Percentiles rank a stretch among this genome's conserved stretches.
Conservation (phyloP, 2,888 invertebrate genomes). For the Mechanitis mazaeus region DNA sequence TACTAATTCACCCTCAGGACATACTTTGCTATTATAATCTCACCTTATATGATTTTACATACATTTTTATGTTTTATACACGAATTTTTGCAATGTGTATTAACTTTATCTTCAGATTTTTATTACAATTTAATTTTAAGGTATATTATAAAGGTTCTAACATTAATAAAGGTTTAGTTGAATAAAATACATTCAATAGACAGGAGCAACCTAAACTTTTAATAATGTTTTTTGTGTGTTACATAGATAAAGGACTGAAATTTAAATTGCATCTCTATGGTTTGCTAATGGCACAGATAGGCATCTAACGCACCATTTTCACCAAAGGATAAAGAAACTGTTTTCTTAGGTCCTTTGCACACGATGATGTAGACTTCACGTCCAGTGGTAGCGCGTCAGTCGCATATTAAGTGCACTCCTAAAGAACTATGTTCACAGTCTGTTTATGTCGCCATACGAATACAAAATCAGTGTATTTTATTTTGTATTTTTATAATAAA, state of each 20-base stretch:
- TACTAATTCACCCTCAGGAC: slow-evolving; percentile 47
- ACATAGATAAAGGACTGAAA: slow-evolving; percentile 30
- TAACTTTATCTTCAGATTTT: not conserved
- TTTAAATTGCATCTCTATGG: slow-evolving; percentile 31
- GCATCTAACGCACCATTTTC: slow-evolving; percentile 21
- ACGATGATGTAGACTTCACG: too few relatives aligned
- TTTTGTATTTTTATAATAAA: too few relatives aligned
- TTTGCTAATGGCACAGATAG: slow-evolving; percentile 29
- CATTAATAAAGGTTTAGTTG: too few relatives aligned
- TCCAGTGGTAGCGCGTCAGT: too few relatives aligned
- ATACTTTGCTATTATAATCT: slow-evolving; percentile 14
- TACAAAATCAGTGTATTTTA: too few relatives aligned
- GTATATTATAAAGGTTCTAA: too few relatives aligned
- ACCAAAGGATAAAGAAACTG: slow-evolving; percentile 14
- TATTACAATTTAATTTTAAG: too few relatives aligned
- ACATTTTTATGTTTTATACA: slow-evolving; percentile 2
- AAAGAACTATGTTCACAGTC: too few relatives aligned
- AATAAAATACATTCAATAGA: too few relatives aligned
- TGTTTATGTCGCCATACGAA: too few relatives aligned
- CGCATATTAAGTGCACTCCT: too few relatives aligned
- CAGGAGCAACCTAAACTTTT: too few relatives aligned
- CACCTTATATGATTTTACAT: not conserved
- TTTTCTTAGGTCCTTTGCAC: slow-evolving; percentile 6
- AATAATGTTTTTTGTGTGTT: slow-evolving; percentile 7
- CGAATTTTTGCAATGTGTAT: not conserved